Base-by-base conservation (phyloP, 2,113 vertebrate genomes). In the Copsychus sechellarum region DNA sequence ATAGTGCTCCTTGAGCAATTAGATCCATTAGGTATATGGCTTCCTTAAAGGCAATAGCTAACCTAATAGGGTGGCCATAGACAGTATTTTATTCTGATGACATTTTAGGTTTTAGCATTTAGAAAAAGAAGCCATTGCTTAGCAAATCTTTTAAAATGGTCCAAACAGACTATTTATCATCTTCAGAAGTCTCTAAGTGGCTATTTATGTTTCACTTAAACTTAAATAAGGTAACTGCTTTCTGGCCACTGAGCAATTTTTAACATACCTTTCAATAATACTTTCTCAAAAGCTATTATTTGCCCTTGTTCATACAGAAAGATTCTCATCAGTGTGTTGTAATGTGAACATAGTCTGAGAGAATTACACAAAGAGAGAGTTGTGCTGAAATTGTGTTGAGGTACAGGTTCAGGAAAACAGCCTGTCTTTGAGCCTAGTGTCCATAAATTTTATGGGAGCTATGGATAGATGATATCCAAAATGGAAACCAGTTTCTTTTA, bases 1-100 rank as follows among this genome's bases (percentile, higher is more conserved):
- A 66, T 94, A 90, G 88, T 86, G 58, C 34, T 95, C 67, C 82
- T 89, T 83, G 58, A 96, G 86, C 82, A 98, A 96, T 97, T 97
- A 97, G 15, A 64, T 51, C 74, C 42, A 95, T 97, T 97, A 97
- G 92, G 82, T 92, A 57, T 81, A 77, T 2, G 64, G 78, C 57
- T 95, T 90, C 79, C 94, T 97, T 90, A 96, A 97, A 95, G 45
- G 64, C 73, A 92, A 33, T 50, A 72, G 47, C 67, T 95, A 96
- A 94, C 91, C 64, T 95, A 97, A 97, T 64, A 95, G 62, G 71
- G 86, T 92, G 78, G 28, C 70, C 56, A 80, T 56, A 56, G 43
- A 84, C 61, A 94, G 17, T 86, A 77, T 91, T 95, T 96, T 88
- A 95, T 93, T 84, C 78, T 73, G 61, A 76, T 88, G 77, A 64